Evolutionary conservation across 2,113 vertebrate genomes (phyloP).

Genomic region (Cochlearius cochlearius): DNA sequence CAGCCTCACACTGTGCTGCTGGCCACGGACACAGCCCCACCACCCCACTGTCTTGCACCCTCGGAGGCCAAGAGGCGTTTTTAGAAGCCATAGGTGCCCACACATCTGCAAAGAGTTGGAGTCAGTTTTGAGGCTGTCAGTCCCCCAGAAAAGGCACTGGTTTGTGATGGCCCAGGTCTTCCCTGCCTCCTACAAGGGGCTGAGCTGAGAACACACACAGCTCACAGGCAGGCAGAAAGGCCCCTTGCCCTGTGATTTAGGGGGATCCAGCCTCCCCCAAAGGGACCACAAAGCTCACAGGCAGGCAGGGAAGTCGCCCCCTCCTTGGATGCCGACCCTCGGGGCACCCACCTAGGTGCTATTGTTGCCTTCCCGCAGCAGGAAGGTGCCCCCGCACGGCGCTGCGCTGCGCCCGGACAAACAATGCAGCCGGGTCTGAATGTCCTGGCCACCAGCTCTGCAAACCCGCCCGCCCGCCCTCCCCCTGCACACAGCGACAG

Average conservation of each 20-base stretch:
- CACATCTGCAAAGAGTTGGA: rapidly evolving
- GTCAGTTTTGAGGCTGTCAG: background rate
- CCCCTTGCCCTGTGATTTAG: background rate
- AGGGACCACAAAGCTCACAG: background rate
- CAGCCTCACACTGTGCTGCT: background rate
- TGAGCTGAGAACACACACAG: background rate
- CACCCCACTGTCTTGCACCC: background rate
- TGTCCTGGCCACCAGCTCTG: background rate
- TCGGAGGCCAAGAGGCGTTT: background rate
- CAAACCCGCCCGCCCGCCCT: background rate
- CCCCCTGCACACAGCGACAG: background rate
- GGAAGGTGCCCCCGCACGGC: rapidly evolving
- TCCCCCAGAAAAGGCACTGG: background rate
- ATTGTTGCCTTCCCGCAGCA: background rate
- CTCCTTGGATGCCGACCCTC: background rate
- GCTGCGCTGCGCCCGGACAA: rapidly evolving
- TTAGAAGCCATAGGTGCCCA: background rate
- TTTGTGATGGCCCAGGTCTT: background rate
- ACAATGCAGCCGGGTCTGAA: background rate
- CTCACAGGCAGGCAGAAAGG: background rate
- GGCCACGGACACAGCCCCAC: background rate
- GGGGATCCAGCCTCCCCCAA: background rate
- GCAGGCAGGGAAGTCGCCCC: background rate
- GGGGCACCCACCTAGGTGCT: background rate
- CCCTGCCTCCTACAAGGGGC: background rate